phyloP scores from a whole-genome alignment of 2,888 invertebrate species.

The Cantharis rufa region DNA sequence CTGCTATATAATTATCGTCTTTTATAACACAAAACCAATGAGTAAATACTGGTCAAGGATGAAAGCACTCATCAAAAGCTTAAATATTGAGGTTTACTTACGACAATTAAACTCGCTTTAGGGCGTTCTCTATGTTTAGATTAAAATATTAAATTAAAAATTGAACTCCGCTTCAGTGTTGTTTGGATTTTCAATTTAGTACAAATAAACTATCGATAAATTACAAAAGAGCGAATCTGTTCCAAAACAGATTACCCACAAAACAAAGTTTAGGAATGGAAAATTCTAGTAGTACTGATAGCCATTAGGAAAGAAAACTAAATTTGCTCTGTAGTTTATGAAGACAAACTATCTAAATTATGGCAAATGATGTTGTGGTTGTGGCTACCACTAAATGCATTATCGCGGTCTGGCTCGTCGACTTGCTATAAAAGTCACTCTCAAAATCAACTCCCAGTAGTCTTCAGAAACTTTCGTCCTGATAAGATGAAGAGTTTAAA shows the following conservation, averaged over 20 bases:
- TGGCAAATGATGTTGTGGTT: slow-evolving; percentile 27
- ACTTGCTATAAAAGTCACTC: slow-evolving; percentile 33
- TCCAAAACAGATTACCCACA: not conserved
- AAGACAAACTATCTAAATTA: slow-evolving; percentile 33
- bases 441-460: slow-evolving; percentile 21
- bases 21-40: slow-evolving; percentile 12
- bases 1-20: slow-evolving; percentile 32
- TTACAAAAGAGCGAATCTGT: not conserved
- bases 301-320: not conserved
- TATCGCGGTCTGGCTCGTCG: slow-evolving; percentile 31
- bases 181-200: not conserved
- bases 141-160: not conserved
- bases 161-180: not conserved
- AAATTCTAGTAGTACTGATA: not conserved
- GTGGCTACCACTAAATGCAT: slow-evolving; percentile 31
- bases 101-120: not conserved
- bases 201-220: not conserved
- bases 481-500: not conserved
- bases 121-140: not conserved
- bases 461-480: slow-evolving; percentile 22
- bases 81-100: not conserved
- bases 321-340: slow-evolving; percentile 12
- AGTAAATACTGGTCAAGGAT: not conserved
- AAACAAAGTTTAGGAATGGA: not conserved
- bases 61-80: not conserved